Conservation (phyloP, 1,140 invertebrate species). For the Bursaphelenchus mucronatus region DNA sequence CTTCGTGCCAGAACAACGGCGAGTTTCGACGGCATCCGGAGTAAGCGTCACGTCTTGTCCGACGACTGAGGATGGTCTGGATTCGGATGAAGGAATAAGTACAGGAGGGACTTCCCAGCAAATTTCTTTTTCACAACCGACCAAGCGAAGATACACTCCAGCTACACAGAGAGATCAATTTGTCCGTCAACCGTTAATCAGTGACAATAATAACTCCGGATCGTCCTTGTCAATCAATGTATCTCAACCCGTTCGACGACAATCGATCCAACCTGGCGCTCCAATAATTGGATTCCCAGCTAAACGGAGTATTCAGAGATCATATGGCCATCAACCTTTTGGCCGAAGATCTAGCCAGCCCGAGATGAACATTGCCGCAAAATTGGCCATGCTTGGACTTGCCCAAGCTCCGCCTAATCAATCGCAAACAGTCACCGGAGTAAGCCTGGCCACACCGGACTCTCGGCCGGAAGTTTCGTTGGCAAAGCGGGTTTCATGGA, state of each 20-base stretch:
- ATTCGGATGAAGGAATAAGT: slow-evolving; percentile 1
- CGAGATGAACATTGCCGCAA: slow-evolving; percentile 22
- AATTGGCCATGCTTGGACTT: slow-evolving; percentile 6
- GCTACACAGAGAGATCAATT: slow-evolving; percentile 6
- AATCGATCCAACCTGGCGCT: slow-evolving; percentile 55
- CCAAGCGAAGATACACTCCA: slow-evolving; percentile 21
- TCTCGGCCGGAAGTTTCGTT: slow-evolving; percentile 10
- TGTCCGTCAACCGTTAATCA: background rate
- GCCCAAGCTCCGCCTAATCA: background rate
- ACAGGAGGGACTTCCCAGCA: background rate
- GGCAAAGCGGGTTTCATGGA: slow-evolving; percentile 55
- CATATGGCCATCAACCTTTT: slow-evolving; percentile 17
- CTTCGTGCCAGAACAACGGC: slow-evolving; percentile 51
- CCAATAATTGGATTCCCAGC: slow-evolving; percentile 54
- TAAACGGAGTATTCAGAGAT: slow-evolving; percentile 16
- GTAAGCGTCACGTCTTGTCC: slow-evolving; percentile 50
- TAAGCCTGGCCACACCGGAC: background rate
- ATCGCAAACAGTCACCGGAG: background rate
- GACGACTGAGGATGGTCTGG: slow-evolving; percentile 36
- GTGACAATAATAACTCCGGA: slow-evolving; percentile 10
- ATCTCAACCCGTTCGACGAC: slow-evolving; percentile 26
- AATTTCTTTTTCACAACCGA: background rate
- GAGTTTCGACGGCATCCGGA: slow-evolving; percentile 53
- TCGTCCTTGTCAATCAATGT: slow-evolving; percentile 28
- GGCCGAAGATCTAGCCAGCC: slow-evolving; percentile 34